Base-by-base conservation (phyloP, 1,140 invertebrate species). In the Artemia franciscana region DNA sequence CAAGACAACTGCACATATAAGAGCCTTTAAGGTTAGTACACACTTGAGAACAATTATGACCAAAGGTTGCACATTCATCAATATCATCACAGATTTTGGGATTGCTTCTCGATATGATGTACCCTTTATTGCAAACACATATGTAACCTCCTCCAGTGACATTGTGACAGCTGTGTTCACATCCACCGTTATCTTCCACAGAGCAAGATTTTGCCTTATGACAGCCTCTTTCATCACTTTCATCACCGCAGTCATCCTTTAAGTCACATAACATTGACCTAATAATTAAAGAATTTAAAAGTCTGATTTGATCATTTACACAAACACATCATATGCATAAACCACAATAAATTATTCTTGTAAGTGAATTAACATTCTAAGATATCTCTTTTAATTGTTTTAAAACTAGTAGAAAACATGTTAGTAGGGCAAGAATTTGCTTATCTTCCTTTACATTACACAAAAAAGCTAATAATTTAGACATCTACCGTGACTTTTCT, bases 21-120 rank as follows among this genome's bases (percentile, higher is more conserved):
- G 85, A 85, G 24, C 91, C 91, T 68, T 94, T 92, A n/a, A 91
- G 68, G 70, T 96, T 97, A 12, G 80, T 82, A 70, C 93, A 96
- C 4, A 88, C 74, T 70, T 97, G 93, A 2, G 90, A 88, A 73
- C 92, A 97, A 64, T 85, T 84, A 71, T 96, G 87, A 9, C 80
- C 78, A 9, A 84, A 83, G 5, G 82, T 80, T 0, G 78, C 75
- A 71, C 93, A 96, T 74, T 97, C 92, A 72, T 97, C 82, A n/a
- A 94, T 77, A 73, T 95, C 90, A 7, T 66, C 58, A 68, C 78
- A 79, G 4, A 69, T 66, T 65, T 78, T 79, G 5, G 73, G 71
- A 64, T 79, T 74, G 4, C 69, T 66, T 57, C 66, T 59, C 0
- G 84, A 81, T 18, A 88, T 86, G 62, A 86, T 85, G 71, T 84